Evolutionary conservation across 1,140 invertebrate genomes (phyloP).

Genomic region (Grapholita molesta): DNA sequence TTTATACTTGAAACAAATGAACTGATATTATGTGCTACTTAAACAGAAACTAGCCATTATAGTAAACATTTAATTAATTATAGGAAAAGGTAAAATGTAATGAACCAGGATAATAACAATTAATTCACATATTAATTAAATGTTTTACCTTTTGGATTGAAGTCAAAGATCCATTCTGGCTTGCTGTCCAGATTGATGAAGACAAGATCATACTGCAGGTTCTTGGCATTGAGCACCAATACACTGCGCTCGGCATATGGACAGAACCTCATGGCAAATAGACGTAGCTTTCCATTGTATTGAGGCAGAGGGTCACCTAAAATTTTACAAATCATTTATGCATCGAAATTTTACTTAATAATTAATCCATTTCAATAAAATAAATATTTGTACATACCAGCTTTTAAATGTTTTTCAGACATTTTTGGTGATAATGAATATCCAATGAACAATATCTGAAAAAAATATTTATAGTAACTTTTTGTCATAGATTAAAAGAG

Average conservation of each 20-base stretch:
- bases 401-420: constrained; percentile 73
- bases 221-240: constrained; percentile 90
- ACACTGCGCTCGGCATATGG: constrained; percentile 92
- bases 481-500: constrained; percentile 8
- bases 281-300: constrained; percentile 81
- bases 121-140: neutral
- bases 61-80: too few species aligned
- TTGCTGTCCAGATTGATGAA: constrained; percentile 91
- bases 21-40: too few species aligned
- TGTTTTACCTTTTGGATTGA: constrained; percentile 80
- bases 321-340: constrained; percentile 7
- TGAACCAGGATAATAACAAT: neutral
- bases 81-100: neutral
- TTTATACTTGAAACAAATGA: too few species aligned
- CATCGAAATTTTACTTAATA: too few species aligned
- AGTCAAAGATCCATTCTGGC: constrained; percentile 87
- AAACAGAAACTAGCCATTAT: too few species aligned
- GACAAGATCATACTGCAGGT: constrained; percentile 89
- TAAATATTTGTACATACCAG: constrained; percentile 43
- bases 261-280: constrained; percentile 95
- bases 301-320: constrained; percentile 60
- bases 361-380: neutral
- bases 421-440: constrained; percentile 28
- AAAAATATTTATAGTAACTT: neutral
- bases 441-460: neutral